Percentiles rank a stretch among this genome's conserved stretches.
Conservation (phyloP, 2,888 invertebrate species). For the Camponotus fellah region DNA sequence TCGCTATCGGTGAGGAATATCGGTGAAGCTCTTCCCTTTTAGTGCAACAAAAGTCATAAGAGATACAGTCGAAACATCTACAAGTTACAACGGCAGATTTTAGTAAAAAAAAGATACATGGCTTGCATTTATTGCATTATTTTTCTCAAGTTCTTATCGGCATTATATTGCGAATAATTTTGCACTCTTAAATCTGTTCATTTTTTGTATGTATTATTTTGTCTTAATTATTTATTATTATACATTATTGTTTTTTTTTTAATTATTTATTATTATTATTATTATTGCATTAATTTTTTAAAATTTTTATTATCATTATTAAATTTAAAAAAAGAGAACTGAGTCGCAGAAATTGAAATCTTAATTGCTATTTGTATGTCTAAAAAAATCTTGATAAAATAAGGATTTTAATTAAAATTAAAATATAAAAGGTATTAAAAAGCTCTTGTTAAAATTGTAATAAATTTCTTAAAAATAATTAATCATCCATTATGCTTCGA, state of each 20-base stretch:
- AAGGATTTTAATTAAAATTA: too few relatives aligned
- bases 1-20: slow-evolving; percentile 27
- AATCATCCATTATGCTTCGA: background rate
- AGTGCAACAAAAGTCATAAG: slow-evolving; percentile 22
- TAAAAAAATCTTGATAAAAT: background rate
- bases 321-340: background rate
- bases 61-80: background rate
- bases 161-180: background rate
- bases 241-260: too few relatives aligned
- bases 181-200: background rate
- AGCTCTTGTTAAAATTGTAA: background rate
- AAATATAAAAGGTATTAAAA: background rate
- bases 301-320: too few relatives aligned
- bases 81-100: background rate
- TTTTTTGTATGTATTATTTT: too few relatives aligned
- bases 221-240: background rate
- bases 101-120: background rate
- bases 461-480: background rate
- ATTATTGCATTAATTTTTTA: background rate
- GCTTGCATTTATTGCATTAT: background rate
- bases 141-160: background rate
- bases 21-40: background rate
- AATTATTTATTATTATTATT: background rate
- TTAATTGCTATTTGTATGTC: background rate
- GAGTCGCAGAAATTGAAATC: background rate